These are phyloP conservation scores for Drosophila parabipectinata DNA, from an alignment of 1,140 invertebrate genomes.

Conservation along the genomic window DNA sequence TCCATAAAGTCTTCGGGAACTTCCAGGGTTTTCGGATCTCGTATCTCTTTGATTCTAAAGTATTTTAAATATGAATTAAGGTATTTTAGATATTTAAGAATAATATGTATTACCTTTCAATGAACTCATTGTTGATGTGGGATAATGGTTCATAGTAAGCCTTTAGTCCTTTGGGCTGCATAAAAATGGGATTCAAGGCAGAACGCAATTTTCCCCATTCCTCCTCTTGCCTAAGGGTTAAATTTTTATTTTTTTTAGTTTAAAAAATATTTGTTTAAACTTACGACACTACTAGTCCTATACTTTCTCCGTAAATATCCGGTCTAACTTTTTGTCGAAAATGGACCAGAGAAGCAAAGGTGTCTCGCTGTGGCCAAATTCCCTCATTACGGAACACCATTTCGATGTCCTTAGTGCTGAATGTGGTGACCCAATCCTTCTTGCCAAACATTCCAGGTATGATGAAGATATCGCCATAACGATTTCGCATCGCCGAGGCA, in stretches of 20 bases:
- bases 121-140: slow-evolving; percentile 65
- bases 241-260: neutral
- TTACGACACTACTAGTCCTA: slow-evolving; percentile 52
- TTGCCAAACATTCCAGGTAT: slow-evolving; percentile 68
- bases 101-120: slow-evolving; percentile 51
- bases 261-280: neutral
- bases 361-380: slow-evolving; percentile 65
- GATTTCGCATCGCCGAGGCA: slow-evolving; percentile 34
- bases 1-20: slow-evolving; percentile 86
- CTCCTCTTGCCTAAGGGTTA: slow-evolving; percentile 41
- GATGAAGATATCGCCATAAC: slow-evolving; percentile 62
- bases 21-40: slow-evolving; percentile 85
- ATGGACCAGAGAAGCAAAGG: slow-evolving; percentile 55
- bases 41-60: slow-evolving; percentile 70
- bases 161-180: slow-evolving; percentile 59
- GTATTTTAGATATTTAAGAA: neutral
- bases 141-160: slow-evolving; percentile 63
- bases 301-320: slow-evolving; percentile 33
- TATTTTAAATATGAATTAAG: neutral
- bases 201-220: slow-evolving; percentile 53
- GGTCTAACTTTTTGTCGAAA: slow-evolving; percentile 49
- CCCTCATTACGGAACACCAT: slow-evolving; percentile 73
- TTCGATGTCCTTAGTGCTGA: slow-evolving; percentile 65
- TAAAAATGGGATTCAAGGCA: slow-evolving; percentile 65
- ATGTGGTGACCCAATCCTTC: slow-evolving; percentile 50